Evolutionary conservation across 1,140 invertebrate species (phyloP).

Genomic region (Neodiprion pinetum): DNA sequence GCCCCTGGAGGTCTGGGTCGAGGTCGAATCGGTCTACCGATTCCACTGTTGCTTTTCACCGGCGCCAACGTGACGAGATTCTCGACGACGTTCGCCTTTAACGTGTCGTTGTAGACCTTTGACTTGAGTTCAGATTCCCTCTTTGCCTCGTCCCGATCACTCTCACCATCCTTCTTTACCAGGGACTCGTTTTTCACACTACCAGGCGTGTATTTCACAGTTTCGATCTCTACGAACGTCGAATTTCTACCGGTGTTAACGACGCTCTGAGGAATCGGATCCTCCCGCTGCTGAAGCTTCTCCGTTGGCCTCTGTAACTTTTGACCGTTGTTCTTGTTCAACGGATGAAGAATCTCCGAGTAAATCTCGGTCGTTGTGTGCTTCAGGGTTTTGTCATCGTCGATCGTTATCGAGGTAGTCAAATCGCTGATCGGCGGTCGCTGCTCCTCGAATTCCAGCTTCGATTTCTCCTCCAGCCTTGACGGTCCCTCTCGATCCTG

Average conservation of each 20-base stretch:
- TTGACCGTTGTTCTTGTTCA: slow-evolving; percentile 32
- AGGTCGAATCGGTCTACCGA: slow-evolving; percentile 50
- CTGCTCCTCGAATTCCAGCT: slow-evolving; percentile 32
- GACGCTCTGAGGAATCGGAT: neutral
- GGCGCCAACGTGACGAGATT: slow-evolving; percentile 52
- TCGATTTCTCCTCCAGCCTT: slow-evolving; percentile 19
- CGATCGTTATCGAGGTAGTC: slow-evolving; percentile 17
- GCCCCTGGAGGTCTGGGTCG: slow-evolving; percentile 33
- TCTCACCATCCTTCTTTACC: slow-evolving; percentile 20
- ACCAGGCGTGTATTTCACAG: slow-evolving; percentile 44
- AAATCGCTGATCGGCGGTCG: slow-evolving; percentile 8
- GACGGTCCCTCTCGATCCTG: neutral
- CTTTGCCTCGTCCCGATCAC: slow-evolving; percentile 14
- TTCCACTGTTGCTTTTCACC: slow-evolving; percentile 49
- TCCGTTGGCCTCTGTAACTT: slow-evolving; percentile 25
- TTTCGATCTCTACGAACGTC: slow-evolving; percentile 53
- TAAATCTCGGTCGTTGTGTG: slow-evolving; percentile 37
- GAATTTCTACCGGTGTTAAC: slow-evolving; percentile 41
- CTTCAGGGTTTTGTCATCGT: slow-evolving; percentile 33
- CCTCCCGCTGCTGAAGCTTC: slow-evolving; percentile 8
- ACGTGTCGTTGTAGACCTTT: slow-evolving; percentile 51
- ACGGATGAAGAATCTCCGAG: slow-evolving; percentile 36
- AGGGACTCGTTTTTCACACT: slow-evolving; percentile 14
- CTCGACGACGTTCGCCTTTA: slow-evolving; percentile 50
- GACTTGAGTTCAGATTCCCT: slow-evolving; percentile 28